Conservation (phyloP, 2,113 vertebrate species). For the Dipodomys stephensi region DNA sequence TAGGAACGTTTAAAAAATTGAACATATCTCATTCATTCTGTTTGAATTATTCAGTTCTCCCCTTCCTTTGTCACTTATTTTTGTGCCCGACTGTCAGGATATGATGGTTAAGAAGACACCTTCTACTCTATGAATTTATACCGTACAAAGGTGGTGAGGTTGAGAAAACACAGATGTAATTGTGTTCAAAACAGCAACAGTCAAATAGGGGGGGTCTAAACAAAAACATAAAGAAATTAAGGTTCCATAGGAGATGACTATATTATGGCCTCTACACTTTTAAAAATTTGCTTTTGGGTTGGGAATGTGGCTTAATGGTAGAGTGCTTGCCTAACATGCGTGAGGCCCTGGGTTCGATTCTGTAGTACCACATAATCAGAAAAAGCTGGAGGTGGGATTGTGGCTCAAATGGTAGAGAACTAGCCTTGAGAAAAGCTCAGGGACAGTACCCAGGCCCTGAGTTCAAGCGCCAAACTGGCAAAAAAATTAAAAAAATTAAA, state of each 20-base stretch:
- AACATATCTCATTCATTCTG: constrained; percentile 50
- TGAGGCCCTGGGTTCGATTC: too few species aligned
- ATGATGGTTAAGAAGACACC: constrained; percentile 28
- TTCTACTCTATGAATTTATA: constrained; percentile 9
- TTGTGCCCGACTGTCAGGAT: constrained; percentile 35
- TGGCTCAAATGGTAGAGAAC: too few species aligned
- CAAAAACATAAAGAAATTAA: constrained; percentile 41
- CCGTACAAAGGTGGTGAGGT: background rate
- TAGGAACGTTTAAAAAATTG: constrained; percentile 38
- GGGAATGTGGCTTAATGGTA: too few species aligned
- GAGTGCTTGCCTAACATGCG: too few species aligned
- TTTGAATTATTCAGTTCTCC: constrained; percentile 45
- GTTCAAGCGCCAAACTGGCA: too few species aligned
- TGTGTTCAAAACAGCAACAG: constrained; percentile 42
- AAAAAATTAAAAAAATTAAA: too few species aligned
- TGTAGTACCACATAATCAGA: too few species aligned
- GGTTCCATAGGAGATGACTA: background rate
- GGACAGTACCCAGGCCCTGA: too few species aligned
- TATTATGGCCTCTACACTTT: constrained; percentile 5
- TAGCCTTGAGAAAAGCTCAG: too few species aligned
- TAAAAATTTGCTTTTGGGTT: background rate
- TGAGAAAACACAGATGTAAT: background rate
- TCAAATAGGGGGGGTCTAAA: constrained; percentile 3
- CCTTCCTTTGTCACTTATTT: constrained; percentile 33
- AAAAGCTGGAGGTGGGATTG: too few species aligned